Evolutionary conservation across 2,113 vertebrate species (phyloP), one percentile per base, ranked within the genome.

Genomic region (Ammospiza caudacuta): DNA sequence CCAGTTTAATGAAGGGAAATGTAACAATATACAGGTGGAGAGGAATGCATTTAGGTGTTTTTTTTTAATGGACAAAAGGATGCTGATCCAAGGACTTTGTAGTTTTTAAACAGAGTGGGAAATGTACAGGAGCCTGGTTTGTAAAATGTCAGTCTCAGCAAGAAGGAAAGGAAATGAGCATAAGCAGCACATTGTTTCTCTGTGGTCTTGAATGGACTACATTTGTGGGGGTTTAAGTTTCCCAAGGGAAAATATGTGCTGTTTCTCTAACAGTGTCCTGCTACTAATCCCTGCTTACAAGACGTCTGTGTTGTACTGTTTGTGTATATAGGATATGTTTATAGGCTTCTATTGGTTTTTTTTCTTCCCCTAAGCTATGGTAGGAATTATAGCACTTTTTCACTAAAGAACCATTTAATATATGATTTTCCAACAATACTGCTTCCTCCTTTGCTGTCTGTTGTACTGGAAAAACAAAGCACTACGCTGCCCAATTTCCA

Each of bases 241-340:
- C 87, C 57, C 83, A 46, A 74, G 92, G 69, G 95, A 93, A 94
- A 90, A 83, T 63, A 90, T n/a, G 39, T 82, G 41, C 63, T 67
- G 47, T 77, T 88, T 80, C 73, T 90, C 11, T 75, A 86, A 83
- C 39, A 83, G 29, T n/a, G 37, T 83, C 76, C 49, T 79, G 52
- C 47, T 75, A 49, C 47, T 92, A 94, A 97, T 93, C 82, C 79
- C 61, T 54, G 66, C 61, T 93, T 92, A 83, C 47, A 61, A 90
- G 52, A 52, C 72, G 80, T 68, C 44, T 90, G 70, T 73, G 55
- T 58, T 84, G 57, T 57, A 79, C 44, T 72, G 43, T 63, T 83
- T 55, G 28, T 86, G 9, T 70, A 81, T 82, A 24, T 51, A 72
- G 69, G 31, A 89, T 61, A 49, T 46, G 81, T 79, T 79, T 82